Conservation (phyloP, 2,797 vertebrate genomes). For the Cheirogaleus major region DNA sequence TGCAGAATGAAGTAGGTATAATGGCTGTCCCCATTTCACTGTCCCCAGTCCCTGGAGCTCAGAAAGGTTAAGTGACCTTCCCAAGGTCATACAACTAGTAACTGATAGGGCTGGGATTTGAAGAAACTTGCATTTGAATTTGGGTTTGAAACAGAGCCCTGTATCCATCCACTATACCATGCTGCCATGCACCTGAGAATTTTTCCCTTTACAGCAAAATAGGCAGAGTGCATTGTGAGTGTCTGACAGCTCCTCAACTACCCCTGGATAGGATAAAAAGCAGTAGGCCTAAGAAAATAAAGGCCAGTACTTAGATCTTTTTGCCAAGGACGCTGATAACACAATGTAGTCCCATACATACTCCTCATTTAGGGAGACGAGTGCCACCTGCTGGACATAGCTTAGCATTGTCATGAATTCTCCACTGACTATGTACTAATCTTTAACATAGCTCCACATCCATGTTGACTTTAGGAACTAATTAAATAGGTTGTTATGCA, state of each 20-base stretch:
- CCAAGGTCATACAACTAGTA: background rate
- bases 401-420: background rate
- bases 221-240: background rate
- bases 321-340: background rate
- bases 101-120: background rate
- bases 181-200: background rate
- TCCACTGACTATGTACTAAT: background rate
- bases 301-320: background rate
- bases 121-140: background rate
- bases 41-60: background rate
- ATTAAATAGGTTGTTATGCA: background rate
- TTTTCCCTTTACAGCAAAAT: background rate
- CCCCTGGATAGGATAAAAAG: background rate
- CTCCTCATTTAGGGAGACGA: background rate
- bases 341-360: accelerated
- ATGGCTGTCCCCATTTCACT: background rate
- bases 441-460: background rate
- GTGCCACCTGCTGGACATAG: constrained; percentile 70
- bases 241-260: background rate
- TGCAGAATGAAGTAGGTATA: background rate
- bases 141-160: background rate
- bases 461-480: background rate
- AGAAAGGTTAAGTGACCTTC: background rate
- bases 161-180: background rate
- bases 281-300: background rate